These are phyloP conservation scores for Selene dorsalis DNA, from an alignment of 2,797 vertebrate species.

Conservation along the genomic window DNA sequence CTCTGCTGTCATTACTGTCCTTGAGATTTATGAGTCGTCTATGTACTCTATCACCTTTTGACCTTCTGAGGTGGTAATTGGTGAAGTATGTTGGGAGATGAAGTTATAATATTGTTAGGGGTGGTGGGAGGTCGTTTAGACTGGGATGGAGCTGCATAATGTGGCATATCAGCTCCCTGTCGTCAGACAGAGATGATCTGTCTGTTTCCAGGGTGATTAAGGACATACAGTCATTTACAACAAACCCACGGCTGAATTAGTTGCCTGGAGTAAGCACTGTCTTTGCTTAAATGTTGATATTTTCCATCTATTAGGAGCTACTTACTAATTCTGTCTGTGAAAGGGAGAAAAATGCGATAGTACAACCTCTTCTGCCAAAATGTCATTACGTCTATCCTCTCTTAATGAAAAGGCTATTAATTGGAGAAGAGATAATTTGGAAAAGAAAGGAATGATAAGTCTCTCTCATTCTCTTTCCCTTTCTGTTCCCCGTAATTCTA, in stretches of 20 bases:
- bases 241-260: constrained; percentile 55
- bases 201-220: constrained; percentile 69
- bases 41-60: constrained; percentile 69
- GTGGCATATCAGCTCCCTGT: constrained; percentile 65
- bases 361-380: constrained; percentile 54
- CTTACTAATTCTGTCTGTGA: constrained; percentile 25
- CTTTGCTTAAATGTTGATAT: constrained; percentile 56
- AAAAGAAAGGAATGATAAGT: constrained; percentile 53
- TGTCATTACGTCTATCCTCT: constrained; percentile 59
- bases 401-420: constrained; percentile 61
- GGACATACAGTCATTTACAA: constrained; percentile 66
- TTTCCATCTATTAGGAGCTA: constrained; percentile 55
- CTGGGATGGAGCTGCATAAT: constrained; percentile 65
- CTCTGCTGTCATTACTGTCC: constrained; percentile 68
- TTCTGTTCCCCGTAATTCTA: constrained; percentile 45
- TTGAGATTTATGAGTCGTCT: constrained; percentile 73
- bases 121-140: constrained; percentile 61
- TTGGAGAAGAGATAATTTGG: constrained; percentile 54
- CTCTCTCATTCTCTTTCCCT: constrained; percentile 39
- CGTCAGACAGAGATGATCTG: constrained; percentile 41
- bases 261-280: constrained; percentile 41
- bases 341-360: constrained; percentile 16
- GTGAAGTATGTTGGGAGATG: constrained; percentile 65
- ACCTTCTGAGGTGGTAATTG: constrained; percentile 74
- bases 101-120: constrained; percentile 70